Evolutionary conservation across 2,113 vertebrate species (phyloP), one percentile per base, ranked within the genome.

Genomic region (Heterotilapia buettikoferi): DNA sequence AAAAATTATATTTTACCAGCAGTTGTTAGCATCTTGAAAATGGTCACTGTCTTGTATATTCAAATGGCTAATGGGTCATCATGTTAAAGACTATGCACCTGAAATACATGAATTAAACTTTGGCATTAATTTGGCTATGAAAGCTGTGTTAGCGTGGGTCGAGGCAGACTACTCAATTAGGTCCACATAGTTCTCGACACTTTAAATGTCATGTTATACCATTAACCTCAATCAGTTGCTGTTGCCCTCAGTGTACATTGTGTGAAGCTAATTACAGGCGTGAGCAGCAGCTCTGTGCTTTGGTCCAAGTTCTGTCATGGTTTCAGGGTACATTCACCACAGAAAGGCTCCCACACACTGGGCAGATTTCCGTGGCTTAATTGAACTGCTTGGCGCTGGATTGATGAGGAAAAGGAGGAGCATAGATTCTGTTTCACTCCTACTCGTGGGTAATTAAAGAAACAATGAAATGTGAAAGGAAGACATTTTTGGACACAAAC

Each of bases 141-240:
- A 9, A 57, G 79, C 31, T n/a, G 7, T 9, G 5, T 68, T 68
- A 81, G 9, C 45, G 36, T 29, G 6, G 40, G 78, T 9, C 43
- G 9, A 59, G 66, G 40, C 82, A n/a, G 21, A 68, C 81, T 59
- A 59, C 54, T 90, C 82, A 80, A 84, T 91, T 83, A 85, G 31
- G n/a, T 76, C n/a, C 33, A 31, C 80, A 36, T 81, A 52, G 83
- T 82, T 81, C 78, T 82, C 50, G 9, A 90, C 82, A 86, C n/a
- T 81, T 79, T 33, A 73, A 88, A 81, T 7, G 12, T 83, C 81
- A 61, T 90, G 89, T 89, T 89, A 24, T 26, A 84, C 61, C 83
- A 93, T 95, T 95, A 94, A 95, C 93, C 94, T 94, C 83, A 59
- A 83, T 93, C 85, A 89, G 57, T 71, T 54, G 76, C 57, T 80